phyloP scores from a whole-genome alignment of 1,140 invertebrate species.

The Chionoecetes opilio region DNA sequence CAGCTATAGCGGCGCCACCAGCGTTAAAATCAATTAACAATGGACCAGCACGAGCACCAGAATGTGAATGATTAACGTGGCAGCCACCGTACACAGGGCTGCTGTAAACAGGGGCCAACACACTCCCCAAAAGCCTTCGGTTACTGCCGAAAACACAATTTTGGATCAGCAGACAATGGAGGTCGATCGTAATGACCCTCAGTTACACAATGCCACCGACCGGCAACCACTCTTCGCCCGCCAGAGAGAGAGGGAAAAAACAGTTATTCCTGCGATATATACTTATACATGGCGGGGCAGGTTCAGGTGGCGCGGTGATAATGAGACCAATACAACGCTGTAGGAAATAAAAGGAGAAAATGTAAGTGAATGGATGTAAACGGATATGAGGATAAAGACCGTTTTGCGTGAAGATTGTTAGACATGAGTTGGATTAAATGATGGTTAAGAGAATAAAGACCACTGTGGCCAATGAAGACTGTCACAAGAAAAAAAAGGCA shows the following conservation, averaged over 20 bases:
- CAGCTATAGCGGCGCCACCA: not conserved
- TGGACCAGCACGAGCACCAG: not conserved
- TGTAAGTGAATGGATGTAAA: no score
- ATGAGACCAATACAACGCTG: not conserved
- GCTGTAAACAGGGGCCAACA: not conserved
- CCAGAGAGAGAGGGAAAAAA: not conserved
- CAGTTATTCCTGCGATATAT: not conserved
- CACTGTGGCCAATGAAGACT: no score
- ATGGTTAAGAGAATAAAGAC: no score
- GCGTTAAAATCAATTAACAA: not conserved
- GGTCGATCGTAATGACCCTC: constrained; percentile 5
- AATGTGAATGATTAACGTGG: constrained; percentile 31
- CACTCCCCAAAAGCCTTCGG: not conserved
- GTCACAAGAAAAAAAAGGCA: no score
- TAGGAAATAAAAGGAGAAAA: no score
- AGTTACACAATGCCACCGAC: not conserved
- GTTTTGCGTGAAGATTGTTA: no score
- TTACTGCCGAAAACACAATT: not conserved
- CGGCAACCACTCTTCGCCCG: not conserved
- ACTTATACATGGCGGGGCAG: not conserved
- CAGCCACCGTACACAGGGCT: not conserved
- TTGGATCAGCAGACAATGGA: constrained; percentile 14
- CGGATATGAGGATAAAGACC: no score
- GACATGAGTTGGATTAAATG: no score
- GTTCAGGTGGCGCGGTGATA: not conserved